Percentiles rank a stretch among this genome's conserved stretches.
phyloP scores from a whole-genome alignment of 2,888 invertebrate species.

The Terebella lapidaria region DNA sequence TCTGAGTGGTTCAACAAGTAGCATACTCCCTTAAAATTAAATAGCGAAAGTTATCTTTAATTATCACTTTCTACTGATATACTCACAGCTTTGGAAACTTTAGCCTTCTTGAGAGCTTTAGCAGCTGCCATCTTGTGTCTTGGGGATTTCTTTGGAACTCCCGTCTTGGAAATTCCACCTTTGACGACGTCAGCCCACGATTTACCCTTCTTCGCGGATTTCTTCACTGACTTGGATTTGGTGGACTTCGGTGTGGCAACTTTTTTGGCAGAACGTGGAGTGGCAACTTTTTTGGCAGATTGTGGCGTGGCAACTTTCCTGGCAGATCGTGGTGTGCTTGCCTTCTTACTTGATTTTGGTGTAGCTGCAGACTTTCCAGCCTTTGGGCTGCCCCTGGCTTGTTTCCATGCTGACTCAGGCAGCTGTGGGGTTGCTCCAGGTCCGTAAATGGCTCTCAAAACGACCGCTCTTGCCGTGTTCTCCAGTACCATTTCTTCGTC shows the following conservation, averaged over 20 bases:
- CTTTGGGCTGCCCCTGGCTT: background rate
- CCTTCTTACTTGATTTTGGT: background rate
- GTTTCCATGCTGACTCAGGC: constrained; percentile 9
- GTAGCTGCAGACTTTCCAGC: background rate
- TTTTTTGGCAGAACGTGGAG: background rate
- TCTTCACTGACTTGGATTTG: background rate
- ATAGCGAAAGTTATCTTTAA: no score
- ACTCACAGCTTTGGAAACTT: no score
- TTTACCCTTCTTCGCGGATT: constrained; percentile 1
- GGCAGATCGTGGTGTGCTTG: background rate
- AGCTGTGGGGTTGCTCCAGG: constrained; percentile 39
- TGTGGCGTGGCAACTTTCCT: background rate
- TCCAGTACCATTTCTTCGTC: no score
- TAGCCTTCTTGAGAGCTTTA: constrained; percentile 1
- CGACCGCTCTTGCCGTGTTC: constrained; percentile 37
- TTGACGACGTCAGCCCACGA: constrained; percentile 20
- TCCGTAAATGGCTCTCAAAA: constrained; percentile 41
- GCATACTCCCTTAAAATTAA: no score
- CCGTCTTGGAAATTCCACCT: constrained; percentile 7
- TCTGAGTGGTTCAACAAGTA: no score
- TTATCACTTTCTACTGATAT: no score
- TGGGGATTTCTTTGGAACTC: background rate
- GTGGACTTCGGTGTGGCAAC: background rate
- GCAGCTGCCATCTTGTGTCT: constrained; percentile 5
- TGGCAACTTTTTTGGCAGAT: background rate